These are phyloP conservation scores for Cottus gobio DNA, from an alignment of 2,113 vertebrate species.

Conservation along the genomic window DNA sequence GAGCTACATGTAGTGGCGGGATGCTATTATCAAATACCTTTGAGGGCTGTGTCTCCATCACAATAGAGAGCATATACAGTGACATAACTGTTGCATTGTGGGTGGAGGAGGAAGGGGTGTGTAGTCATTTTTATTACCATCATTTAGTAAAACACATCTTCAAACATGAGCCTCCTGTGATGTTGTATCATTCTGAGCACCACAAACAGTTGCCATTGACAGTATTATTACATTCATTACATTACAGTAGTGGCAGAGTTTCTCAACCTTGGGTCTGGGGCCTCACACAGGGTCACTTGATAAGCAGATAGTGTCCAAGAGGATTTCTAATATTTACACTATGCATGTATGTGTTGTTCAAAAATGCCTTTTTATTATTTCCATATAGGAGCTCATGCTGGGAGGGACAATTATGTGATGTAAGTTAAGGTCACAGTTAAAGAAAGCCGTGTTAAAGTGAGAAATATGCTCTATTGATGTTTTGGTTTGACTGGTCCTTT, in stretches of 20 bases:
- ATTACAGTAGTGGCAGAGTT: too few relatives aligned
- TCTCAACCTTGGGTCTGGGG: not conserved
- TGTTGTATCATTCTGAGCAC: not conserved
- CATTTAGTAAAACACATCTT: not conserved
- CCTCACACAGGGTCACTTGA: not conserved
- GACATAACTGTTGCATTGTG: constrained; percentile 5
- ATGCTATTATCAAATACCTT: constrained; percentile 51
- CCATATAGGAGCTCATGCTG: not conserved
- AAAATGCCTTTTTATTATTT: not conserved
- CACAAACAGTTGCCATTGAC: too few relatives aligned
- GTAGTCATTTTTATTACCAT: not conserved
- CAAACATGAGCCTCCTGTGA: not conserved
- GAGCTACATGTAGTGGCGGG: constrained; percentile 57
- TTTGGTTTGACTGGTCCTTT: not conserved
- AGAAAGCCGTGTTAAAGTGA: not conserved
- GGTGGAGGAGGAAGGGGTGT: not conserved
- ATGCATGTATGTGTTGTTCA: not conserved
- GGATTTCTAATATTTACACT: not conserved
- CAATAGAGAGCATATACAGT: constrained; percentile 52
- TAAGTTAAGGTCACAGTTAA: not conserved
- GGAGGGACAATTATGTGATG: not conserved
- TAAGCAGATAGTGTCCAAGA: not conserved
- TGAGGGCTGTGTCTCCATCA: constrained; percentile 36
- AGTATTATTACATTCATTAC: too few relatives aligned
- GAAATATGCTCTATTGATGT: not conserved